Evolutionary conservation across 1,140 invertebrate genomes (phyloP), one percentile per base, ranked within the genome.

Genomic region (Hypothenemus hampei): DNA sequence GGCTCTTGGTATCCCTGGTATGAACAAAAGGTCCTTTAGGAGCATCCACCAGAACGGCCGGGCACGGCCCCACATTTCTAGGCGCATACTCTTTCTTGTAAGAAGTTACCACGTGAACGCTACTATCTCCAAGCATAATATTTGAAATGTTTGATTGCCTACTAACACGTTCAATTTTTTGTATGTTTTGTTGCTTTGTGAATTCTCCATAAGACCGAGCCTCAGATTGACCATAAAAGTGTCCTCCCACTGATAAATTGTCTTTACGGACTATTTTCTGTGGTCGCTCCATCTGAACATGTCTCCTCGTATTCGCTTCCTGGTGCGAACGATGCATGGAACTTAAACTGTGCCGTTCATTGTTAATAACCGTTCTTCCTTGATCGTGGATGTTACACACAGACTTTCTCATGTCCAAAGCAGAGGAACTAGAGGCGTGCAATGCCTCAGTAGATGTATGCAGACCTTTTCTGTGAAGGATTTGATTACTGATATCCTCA

Each of bases 21-120:
- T 89, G 87, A 67, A 86, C 86, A 68, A 87, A 91, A 15, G 84
- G 83, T 36, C 84, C 80, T 52, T 81, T 77, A 35, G 86, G 80
- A 0, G 79, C 76, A 62, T 89, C 84, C 7, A 91, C 77, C 11
- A 88, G 73, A 20, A 86, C 77, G 4, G 86, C 88, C 2, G 89
- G 87, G 72, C 89, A 91, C 0, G 86, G 85, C 37, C 84, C 86
- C 39, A 78, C 77, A 57, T 81, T 80, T 49, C 79, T 77, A 1
- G 81, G 81, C 3, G 79, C 78, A 62, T 80, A 89, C 69, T 91
- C 88, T 39, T 81, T 86, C 64, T 85, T 85, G 64, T 91, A 91
- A 58, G 83, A 86, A 4, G 82, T 81, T 5, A 75, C 75, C 8
- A 75, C 65, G 4, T 69, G 65, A 4, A 67, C 60, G 40, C 68